Evolutionary conservation across 2,888 invertebrate species (phyloP), one percentile per base, ranked within the genome.

Genomic region (Cosmia trapezina): DNA sequence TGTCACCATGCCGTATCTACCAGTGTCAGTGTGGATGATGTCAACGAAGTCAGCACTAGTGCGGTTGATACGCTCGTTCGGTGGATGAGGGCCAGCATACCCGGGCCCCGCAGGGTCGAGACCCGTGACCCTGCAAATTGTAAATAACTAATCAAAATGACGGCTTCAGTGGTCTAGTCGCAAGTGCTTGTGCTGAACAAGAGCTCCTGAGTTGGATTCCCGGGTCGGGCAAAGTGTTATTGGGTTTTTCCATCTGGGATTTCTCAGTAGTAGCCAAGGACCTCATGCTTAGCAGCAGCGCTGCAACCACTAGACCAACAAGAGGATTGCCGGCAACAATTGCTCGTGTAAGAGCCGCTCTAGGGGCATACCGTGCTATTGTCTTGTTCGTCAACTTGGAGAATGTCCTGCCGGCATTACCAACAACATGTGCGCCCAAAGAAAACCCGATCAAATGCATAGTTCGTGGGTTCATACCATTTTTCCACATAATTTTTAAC

Each of bases 111-210:
- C 72, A 45, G 72, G 43, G 0, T 72, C 72, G 0, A 73, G 2
- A n/a, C 53, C 72, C 2, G 72, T 72, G 33, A 1, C n/a, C 28
- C 72, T 72, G 74, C 11, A 59, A 71, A 73, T 72, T 45, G 45
- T 22, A 59, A 59, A 5, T 1, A 72, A 41, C 2, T 47, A 3
- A 56, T 47, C 12, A 41, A 56, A 56, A 22, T 33, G 14, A 33
- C 19, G n/a, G 28, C 28, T 3, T 28, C 28, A 3, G 1, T 28
- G 28, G 28, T 28, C 28, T 28, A 28, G 28, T 28, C 3, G 28
- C 28, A 28, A 28, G 28, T 28, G 28, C 28, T 28, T 28, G 28
- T 28, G 28, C 28, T 28, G 28, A 28, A 3, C 28, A 28, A 2
- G 28, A n/a, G 3, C 9, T 51, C 9, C 49, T 51, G 49, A n/a